A percentile compares a stretch with the other conserved stretches of the same genome.
Conservation (phyloP, 2,797 vertebrate species). For the Schizothorax lantsangensis region DNA sequence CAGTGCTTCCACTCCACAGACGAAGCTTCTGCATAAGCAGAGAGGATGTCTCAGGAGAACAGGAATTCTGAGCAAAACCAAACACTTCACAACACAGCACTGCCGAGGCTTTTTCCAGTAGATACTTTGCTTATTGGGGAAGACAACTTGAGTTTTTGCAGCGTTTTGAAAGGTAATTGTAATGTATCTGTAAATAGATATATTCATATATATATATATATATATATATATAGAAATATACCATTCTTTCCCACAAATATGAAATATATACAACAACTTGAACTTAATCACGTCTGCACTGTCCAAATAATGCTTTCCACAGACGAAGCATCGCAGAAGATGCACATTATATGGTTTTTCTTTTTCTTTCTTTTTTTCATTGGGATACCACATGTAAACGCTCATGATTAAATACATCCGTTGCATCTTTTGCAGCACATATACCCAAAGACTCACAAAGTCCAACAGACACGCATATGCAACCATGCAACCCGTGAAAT, state of each 20-base stretch:
- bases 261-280: constrained; percentile 59
- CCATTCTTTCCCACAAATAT: constrained; percentile 58
- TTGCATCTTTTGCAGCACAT: constrained; percentile 70
- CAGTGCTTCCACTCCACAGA: no score
- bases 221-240: constrained; percentile 64
- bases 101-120: constrained; percentile 64
- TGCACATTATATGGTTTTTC: constrained; percentile 31
- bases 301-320: constrained; percentile 55
- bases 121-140: constrained; percentile 64
- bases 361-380: constrained; percentile 45
- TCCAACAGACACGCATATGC: constrained; percentile 58
- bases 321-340: constrained; percentile 59
- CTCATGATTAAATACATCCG: constrained; percentile 69
- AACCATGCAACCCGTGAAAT: constrained; percentile 38
- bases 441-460: constrained; percentile 69
- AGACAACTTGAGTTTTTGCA: constrained; percentile 67
- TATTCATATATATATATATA: constrained; percentile 44
- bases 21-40: no score
- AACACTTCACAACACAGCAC: constrained; percentile 66
- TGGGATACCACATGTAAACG: constrained; percentile 58
- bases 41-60: constrained; percentile 55
- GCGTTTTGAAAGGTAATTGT: constrained; percentile 62
- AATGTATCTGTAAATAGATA: constrained; percentile 59
- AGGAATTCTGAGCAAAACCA: constrained; percentile 63
- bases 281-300: constrained; percentile 49